Conservation (phyloP, 2,797 vertebrate genomes). For the Peromyscus melanophrys region DNA sequence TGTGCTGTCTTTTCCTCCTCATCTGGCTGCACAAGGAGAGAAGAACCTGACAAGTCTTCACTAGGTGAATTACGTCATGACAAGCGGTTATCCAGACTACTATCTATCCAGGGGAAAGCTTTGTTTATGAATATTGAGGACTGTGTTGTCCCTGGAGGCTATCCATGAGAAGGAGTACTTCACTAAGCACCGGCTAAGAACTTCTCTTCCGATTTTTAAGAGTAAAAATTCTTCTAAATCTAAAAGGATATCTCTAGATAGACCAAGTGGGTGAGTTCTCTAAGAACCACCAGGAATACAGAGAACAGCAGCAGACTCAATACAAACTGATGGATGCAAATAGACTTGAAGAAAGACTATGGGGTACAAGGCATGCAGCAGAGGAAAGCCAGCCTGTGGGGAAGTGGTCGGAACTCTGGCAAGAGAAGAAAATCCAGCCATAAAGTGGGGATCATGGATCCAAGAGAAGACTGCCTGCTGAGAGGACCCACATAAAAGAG, state of each 20-base stretch:
- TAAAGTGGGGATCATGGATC: not conserved
- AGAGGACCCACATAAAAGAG: not conserved
- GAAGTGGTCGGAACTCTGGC: not conserved
- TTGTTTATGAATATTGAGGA: not conserved
- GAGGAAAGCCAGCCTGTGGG: not conserved
- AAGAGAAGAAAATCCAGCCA: not conserved
- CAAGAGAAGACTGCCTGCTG: not conserved
- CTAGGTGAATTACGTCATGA: not conserved
- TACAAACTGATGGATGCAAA: not conserved
- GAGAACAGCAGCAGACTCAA: not conserved
- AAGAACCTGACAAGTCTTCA: not conserved
- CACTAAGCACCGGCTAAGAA: not conserved
- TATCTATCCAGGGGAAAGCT: conserved; percentile 1
- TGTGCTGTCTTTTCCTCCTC: not conserved
- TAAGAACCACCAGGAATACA: not conserved
- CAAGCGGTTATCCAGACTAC: not conserved
- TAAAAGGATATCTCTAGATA: conserved; percentile 1
- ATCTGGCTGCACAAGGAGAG: not conserved
- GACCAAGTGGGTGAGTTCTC: not conserved
- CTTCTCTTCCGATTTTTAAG: not conserved
- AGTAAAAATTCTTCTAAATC: not conserved
- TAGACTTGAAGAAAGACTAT: not conserved
- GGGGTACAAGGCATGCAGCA: not conserved
- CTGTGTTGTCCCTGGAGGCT: not conserved
- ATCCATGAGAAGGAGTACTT: not conserved